A percentile compares a stretch with the other conserved stretches of the same genome.
phyloP scores from a whole-genome alignment of 1,140 invertebrate species.

The Asobara japonica region DNA sequence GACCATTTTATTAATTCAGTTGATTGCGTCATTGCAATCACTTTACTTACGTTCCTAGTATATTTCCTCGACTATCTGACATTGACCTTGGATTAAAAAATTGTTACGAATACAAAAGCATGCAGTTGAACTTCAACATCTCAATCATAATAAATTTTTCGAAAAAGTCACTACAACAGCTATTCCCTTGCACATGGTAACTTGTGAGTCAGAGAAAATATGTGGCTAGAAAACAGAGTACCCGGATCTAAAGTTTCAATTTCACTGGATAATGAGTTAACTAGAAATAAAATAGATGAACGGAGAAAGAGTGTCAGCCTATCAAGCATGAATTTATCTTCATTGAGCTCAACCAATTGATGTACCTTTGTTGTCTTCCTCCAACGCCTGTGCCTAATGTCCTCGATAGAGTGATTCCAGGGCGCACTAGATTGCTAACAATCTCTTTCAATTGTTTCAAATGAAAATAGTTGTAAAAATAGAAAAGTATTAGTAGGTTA shows the following conservation, averaged over 20 bases:
- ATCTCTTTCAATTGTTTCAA: too few relatives aligned
- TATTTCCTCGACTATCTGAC: not conserved
- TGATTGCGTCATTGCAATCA: constrained; percentile 32
- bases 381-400: not conserved
- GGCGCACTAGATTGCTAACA: not conserved
- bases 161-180: too few relatives aligned
- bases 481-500: too few relatives aligned
- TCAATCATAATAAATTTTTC: not conserved
- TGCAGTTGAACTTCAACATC: not conserved
- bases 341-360: not conserved
- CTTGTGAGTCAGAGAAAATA: not conserved
- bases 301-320: constrained; percentile 17
- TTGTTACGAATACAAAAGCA: not conserved
- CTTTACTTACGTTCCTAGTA: constrained; percentile 25
- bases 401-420: not conserved
- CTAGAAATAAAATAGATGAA: constrained; percentile 17
- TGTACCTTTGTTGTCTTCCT: not conserved
- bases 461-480: too few relatives aligned
- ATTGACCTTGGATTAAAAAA: constrained; percentile 27
- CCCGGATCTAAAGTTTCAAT: not conserved
- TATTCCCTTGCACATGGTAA: not conserved
- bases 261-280: not conserved
- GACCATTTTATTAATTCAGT: constrained; percentile 37
- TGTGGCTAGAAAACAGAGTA: not conserved
- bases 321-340: not conserved